Conservation (phyloP, 1,140 invertebrate species). For the Pararge aegeria region DNA sequence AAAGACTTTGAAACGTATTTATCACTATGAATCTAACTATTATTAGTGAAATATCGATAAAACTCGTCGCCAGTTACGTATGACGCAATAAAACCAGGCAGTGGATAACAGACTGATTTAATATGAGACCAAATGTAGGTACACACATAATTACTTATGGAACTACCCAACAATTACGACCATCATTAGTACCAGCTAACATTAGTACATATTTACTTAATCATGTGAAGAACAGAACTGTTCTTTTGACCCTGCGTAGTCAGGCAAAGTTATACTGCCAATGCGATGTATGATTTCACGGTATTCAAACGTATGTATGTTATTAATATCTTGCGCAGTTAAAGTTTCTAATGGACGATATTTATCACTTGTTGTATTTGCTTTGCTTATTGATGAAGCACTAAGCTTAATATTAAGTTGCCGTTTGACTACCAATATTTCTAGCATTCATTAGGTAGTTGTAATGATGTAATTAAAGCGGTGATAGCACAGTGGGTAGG, state of each 20-base stretch:
- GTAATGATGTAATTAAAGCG: neutral
- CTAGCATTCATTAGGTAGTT: neutral
- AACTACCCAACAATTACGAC: too few relatives aligned
- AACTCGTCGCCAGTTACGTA: too few relatives aligned
- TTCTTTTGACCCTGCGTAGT: neutral
- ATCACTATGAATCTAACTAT: too few relatives aligned
- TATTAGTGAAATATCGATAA: too few relatives aligned
- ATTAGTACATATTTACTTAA: too few relatives aligned
- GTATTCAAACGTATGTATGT: constrained; percentile 28
- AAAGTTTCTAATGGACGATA: constrained; percentile 29
- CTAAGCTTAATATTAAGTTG: neutral
- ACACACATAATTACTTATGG: too few relatives aligned
- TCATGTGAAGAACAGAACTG: neutral
- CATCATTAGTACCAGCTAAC: too few relatives aligned
- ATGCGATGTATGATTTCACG: constrained; percentile 35
- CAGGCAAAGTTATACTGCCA: constrained; percentile 7
- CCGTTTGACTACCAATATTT: neutral
- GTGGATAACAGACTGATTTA: too few relatives aligned
- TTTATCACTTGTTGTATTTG: constrained; percentile 12
- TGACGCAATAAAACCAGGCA: too few relatives aligned
- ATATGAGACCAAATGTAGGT: too few relatives aligned
- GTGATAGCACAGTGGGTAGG: too few relatives aligned
- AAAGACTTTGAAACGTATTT: too few relatives aligned
- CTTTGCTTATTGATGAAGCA: constrained; percentile 1
- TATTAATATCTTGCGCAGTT: constrained; percentile 34